Percentiles rank a stretch among this genome's conserved stretches.
These are phyloP conservation scores for Epizoanthus stellaris DNA, from an alignment of 92 coral and sea anemone species.

Conservation along the genomic window DNA sequence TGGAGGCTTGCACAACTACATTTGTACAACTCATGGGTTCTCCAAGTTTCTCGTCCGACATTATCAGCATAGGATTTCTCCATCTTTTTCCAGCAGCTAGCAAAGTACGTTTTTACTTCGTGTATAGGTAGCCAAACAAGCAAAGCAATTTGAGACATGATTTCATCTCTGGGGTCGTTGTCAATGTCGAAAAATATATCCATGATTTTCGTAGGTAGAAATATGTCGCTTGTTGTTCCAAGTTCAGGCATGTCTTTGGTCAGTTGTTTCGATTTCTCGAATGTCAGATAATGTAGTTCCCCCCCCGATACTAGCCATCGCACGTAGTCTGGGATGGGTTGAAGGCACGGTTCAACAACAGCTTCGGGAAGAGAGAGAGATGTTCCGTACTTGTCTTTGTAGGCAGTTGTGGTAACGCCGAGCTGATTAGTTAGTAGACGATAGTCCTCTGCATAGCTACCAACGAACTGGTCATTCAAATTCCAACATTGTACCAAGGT, in stretches of 20 bases:
- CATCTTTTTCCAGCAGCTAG: not conserved
- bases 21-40: not conserved
- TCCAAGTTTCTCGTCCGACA: not conserved
- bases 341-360: not conserved
- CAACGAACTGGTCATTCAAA: constrained; percentile 37
- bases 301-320: constrained; percentile 30
- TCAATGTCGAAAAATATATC: not conserved
- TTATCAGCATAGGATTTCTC: not conserved
- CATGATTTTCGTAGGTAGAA: not conserved
- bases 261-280: constrained; percentile 19
- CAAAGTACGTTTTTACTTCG: not conserved
- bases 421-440: constrained; percentile 22
- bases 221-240: constrained; percentile 17
- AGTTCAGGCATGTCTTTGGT: no score
- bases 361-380: not conserved
- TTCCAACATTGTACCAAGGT: constrained; percentile 30
- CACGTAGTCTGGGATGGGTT: constrained; percentile 5
- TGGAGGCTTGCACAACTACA: not conserved
- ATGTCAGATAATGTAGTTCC: constrained; percentile 44
- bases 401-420: no score
- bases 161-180: not conserved
- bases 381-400: constrained; percentile 48
- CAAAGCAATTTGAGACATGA: not conserved
- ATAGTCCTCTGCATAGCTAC: constrained; percentile 52
- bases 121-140: constrained; percentile 10